Percentiles rank a stretch among this genome's conserved stretches.
Evolutionary conservation across 2,888 invertebrate genomes (phyloP).

Genomic region (Tryphoninae sp.): DNA sequence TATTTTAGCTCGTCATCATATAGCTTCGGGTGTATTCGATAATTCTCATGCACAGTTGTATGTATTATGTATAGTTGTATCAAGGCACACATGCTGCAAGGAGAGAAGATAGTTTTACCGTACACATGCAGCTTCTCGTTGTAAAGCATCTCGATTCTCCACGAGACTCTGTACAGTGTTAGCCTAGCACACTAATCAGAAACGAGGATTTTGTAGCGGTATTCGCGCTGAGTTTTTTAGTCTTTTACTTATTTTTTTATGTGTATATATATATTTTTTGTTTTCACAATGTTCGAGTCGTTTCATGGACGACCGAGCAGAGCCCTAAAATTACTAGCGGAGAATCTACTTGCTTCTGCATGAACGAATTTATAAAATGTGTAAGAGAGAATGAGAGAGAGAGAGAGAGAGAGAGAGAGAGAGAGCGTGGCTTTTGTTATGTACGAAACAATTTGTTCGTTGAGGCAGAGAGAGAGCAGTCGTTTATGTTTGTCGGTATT

Average conservation of each 20-base stretch:
- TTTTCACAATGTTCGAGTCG: slow-evolving; percentile 24
- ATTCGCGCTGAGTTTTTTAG: slow-evolving; percentile 39
- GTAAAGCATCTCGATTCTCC: neutral
- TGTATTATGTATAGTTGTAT: neutral
- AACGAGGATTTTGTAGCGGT: slow-evolving; percentile 58
- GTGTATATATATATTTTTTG: neutral
- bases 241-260: too few relatives aligned
- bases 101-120: slow-evolving; percentile 19
- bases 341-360: neutral
- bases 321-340: neutral
- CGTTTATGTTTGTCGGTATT: slow-evolving; percentile 22
- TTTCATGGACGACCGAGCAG: slow-evolving; percentile 61
- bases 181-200: slow-evolving; percentile 13
- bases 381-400: slow-evolving; percentile 17
- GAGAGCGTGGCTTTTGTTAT: neutral
- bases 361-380: neutral
- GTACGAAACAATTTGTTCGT: slow-evolving; percentile 33
- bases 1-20: slow-evolving; percentile 34
- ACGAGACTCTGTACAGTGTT: neutral
- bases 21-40: slow-evolving; percentile 33
- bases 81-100: neutral
- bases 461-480: slow-evolving; percentile 23
- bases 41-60: slow-evolving; percentile 20
- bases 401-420: neutral
- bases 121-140: neutral